Conservation (phyloP, 2,797 vertebrate genomes). For the Odontamblyopus lacepedii region DNA sequence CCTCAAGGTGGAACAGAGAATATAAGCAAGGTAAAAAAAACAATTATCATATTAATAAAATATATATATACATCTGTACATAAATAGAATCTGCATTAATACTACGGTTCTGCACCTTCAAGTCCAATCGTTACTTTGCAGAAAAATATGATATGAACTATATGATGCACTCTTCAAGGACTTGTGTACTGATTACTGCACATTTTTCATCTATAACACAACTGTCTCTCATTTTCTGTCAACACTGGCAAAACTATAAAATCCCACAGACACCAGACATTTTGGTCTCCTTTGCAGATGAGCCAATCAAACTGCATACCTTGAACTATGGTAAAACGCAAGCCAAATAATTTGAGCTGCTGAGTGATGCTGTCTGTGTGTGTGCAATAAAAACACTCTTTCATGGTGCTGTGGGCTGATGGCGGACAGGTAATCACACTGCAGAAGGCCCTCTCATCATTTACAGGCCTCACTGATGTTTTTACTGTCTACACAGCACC, state of each 20-base stretch:
- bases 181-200: neutral
- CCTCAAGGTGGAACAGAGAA: neutral
- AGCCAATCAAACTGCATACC: constrained; percentile 40
- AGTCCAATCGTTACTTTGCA: neutral
- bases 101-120: neutral
- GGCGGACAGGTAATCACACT: constrained; percentile 46
- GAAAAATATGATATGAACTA: neutral
- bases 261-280: constrained; percentile 49
- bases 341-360: constrained; percentile 64
- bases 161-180: neutral
- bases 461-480: constrained; percentile 4
- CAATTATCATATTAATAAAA: neutral
- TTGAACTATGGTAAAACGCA: constrained; percentile 18
- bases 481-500: neutral
- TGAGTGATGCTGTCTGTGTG: constrained; percentile 71
- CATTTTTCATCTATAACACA: neutral
- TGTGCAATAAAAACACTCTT: constrained; percentile 47
- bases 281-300: constrained; percentile 39
- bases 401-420: constrained; percentile 36
- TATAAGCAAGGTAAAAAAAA: constrained; percentile 11
- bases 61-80: neutral
- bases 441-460: constrained; percentile 41
- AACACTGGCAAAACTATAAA: constrained; percentile 26
- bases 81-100: neutral
- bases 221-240: neutral